Base-by-base conservation (phyloP, 1,140 invertebrate species). In the Cherax quadricarinatus region DNA sequence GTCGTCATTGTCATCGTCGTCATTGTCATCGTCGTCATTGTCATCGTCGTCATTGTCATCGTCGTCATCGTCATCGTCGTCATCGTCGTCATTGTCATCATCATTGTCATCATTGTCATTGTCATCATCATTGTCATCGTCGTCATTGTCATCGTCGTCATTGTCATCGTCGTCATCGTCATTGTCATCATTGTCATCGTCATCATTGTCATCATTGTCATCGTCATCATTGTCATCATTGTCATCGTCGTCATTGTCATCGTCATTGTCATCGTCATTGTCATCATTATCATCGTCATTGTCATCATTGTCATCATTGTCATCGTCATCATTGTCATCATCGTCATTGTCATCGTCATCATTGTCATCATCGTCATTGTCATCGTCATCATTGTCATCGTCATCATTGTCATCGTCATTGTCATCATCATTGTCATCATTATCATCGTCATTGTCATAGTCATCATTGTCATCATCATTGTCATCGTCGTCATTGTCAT, bases 251-350 rank as follows among this genome's bases (percentile, higher is more conserved):
- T 41, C 0, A 2, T 41, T 41, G 2, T 41, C 30, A 41, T 1
- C 30, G 30, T 41, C 30, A 2, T 41, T 2, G 2, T 41, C 30
- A 41, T n/a, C n/a, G n/a, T 41, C 30, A 41, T 41, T 2, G 78
- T 80, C 78, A 80, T n/a, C 18, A 4, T 41, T 41, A 3, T 80
- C 78, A 41, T 80, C 78, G 1, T 80, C 78, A 41, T n/a, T 1
- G 78, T 80, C 24, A 12, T 80, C 78, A 24, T 80, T 24, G 78
- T 21, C 10, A 24, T 21, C 78, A 80, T 41, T 41, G 78, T 16
- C 78, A 41, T 80, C 78, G 24, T n/a, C n/a, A n/a, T 80, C 78
- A 80, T 80, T 41, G 78, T 80, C 78, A 41, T 70, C 21, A 21
- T 70, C 66, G 66, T 70, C 66, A 70, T 70, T 21, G 66, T 70